Conservation (phyloP, 2,113 vertebrate species). For the Equus przewalskii region DNA sequence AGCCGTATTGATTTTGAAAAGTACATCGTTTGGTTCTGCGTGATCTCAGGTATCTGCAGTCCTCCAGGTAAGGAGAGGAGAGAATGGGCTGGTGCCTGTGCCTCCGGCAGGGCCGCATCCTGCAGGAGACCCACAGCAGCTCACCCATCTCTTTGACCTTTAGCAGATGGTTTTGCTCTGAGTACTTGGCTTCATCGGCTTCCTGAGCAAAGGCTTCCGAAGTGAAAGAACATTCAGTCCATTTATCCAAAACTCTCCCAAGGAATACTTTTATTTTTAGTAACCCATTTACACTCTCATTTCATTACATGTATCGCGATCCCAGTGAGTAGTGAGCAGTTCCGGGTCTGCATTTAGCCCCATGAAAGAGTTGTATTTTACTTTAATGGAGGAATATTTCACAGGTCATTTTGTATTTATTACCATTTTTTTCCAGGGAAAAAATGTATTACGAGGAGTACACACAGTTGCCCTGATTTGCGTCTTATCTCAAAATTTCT, state of each 20-base stretch:
- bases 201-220: conserved; percentile 37
- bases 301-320: neutral
- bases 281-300: conserved; percentile 57
- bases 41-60: neutral
- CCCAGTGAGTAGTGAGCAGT: neutral
- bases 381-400: conserved; percentile 57
- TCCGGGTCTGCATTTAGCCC: neutral
- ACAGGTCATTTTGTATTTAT: conserved; percentile 70
- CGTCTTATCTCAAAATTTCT: neutral
- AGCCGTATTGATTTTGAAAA: conserved; percentile 31
- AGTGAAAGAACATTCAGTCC: conserved; percentile 47
- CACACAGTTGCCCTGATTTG: conserved; percentile 68
- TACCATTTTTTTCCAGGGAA: conserved; percentile 53
- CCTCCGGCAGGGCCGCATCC: neutral
- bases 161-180: conserved; percentile 38
- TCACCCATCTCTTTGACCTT: conserved; percentile 38
- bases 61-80: neutral
- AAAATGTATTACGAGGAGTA: conserved; percentile 57
- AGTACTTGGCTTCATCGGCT: neutral
- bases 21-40: neutral
- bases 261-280: conserved; percentile 46
- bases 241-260: conserved; percentile 59
- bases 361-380: conserved; percentile 51
- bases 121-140: neutral
- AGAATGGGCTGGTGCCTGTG: neutral